Base-by-base conservation (phyloP, 1,140 invertebrate species). In the Heliconius nattereri region DNA sequence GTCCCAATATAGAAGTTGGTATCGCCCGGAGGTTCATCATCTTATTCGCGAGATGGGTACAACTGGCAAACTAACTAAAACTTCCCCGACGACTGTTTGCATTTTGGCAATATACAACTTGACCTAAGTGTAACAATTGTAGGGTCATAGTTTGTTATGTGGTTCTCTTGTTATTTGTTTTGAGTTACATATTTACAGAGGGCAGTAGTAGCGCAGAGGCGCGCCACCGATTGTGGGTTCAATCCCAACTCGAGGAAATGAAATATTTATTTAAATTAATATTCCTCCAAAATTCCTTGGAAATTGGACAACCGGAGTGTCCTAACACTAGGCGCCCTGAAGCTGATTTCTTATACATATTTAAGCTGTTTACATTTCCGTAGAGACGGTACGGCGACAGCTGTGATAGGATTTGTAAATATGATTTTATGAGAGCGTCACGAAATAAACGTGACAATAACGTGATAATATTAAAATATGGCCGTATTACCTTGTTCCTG, bases 71-170 rank as follows among this genome's bases (percentile, higher is more conserved):
- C 83, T 88, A 77, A 76, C 78, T 78, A 74, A 66, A 91, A 91
- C 83, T 92, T 90, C 76, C 66, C 78, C 78, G 87, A 82, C 83
- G 85, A 84, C 86, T 88, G 84, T 90, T 87, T 87, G 84, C 81
- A 78, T 81, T 80, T 73, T 84, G 79, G 71, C 86, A 85, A 90
- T 85, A 85, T 84, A 54, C 79, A 77, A 86, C 84, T 84, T 87
- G 85, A 88, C 83, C 84, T 85, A 83, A 76, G 71, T 78, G 52
- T 52, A 54, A 32, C 73, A 54, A 66, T 73, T 77, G 79, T 49
- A 75, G 73, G 70, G 66, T 76, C 29, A 72, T 49, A 66, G 74
- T 32, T 75, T 79, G 35, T 78, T 83, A 78, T 78, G 71, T 77
- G 74, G 71, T 79, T 71, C 66, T 76, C 75, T 78, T 32, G n/a